Conservation (phyloP, 2,113 vertebrate species). For the Cynoglossus semilaevis region DNA sequence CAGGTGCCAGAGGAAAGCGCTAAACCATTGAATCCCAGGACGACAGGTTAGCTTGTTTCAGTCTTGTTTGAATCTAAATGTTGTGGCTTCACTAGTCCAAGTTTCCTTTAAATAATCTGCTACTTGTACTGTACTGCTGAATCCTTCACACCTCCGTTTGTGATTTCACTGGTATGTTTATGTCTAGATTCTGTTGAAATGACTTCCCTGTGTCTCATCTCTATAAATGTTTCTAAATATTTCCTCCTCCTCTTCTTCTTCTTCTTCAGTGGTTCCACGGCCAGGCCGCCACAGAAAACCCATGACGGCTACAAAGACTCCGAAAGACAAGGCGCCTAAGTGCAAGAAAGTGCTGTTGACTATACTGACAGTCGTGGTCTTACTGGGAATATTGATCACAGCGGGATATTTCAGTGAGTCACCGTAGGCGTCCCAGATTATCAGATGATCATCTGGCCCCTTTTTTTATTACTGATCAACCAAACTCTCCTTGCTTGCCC, state of each 20-base stretch:
- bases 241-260: neutral
- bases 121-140: neutral
- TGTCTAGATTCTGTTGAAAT: neutral
- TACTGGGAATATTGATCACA: conserved; percentile 62
- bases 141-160: no score
- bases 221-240: neutral
- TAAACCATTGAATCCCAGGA: conserved; percentile 64
- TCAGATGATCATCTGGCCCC: no score
- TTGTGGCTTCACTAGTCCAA: neutral
- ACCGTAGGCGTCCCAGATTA: neutral
- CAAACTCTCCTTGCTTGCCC: neutral
- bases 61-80: neutral
- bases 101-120: neutral
- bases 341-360: conserved; percentile 54
- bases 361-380: conserved; percentile 54
- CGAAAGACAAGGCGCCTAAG: conserved; percentile 20
- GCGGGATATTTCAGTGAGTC: conserved; percentile 73
- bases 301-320: conserved; percentile 60
- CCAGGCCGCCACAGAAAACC: conserved; percentile 65
- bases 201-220: neutral
- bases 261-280: conserved; percentile 35
- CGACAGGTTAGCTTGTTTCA: conserved; percentile 53
- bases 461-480: no score
- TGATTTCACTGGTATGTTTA: no score
- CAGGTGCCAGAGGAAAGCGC: conserved; percentile 52